A percentile compares a stretch with the other conserved stretches of the same genome.
Conservation (phyloP, 2,797 vertebrate genomes). For the Xenopus petersii region DNA sequence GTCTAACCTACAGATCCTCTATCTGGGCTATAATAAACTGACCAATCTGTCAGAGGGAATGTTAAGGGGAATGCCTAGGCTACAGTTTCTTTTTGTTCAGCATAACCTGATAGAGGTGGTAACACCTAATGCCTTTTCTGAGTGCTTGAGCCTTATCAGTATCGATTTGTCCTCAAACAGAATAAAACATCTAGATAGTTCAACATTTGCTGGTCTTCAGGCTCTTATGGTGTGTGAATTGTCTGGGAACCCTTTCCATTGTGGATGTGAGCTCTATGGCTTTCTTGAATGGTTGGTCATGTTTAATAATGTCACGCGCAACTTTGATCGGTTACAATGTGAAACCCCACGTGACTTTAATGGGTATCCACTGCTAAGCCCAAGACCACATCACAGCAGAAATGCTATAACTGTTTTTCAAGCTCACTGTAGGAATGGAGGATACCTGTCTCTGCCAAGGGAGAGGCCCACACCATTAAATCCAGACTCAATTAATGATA, state of each 20-base stretch:
- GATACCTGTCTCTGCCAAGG: constrained; percentile 72
- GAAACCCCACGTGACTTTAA: constrained; percentile 91
- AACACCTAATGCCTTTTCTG: constrained; percentile 87
- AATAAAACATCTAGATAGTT: constrained; percentile 85
- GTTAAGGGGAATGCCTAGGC: constrained; percentile 87
- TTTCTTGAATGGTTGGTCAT: constrained; percentile 91
- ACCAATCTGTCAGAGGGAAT: constrained; percentile 96
- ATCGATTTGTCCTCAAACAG: constrained; percentile 96
- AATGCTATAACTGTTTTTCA: constrained; percentile 90
- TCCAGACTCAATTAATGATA: constrained; percentile 73
- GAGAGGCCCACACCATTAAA: constrained; percentile 81
- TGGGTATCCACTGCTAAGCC: constrained; percentile 86
- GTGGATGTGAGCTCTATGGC: constrained; percentile 89
- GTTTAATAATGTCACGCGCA: constrained; percentile 97
- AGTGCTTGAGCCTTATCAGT: constrained; percentile 93
- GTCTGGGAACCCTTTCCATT: constrained; percentile 96
- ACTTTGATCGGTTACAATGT: constrained; percentile 94
- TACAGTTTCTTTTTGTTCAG: constrained; percentile 95
- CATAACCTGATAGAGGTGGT: constrained; percentile 96
- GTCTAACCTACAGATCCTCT: constrained; percentile 90
- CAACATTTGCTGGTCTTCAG: constrained; percentile 84
- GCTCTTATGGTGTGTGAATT: constrained; percentile 94
- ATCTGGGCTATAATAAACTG: constrained; percentile 95
- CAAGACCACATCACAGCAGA: constrained; percentile 79
- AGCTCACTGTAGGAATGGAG: constrained; percentile 87